Base-by-base conservation (phyloP, 1,140 invertebrate species). In the Cydia pomonella region DNA sequence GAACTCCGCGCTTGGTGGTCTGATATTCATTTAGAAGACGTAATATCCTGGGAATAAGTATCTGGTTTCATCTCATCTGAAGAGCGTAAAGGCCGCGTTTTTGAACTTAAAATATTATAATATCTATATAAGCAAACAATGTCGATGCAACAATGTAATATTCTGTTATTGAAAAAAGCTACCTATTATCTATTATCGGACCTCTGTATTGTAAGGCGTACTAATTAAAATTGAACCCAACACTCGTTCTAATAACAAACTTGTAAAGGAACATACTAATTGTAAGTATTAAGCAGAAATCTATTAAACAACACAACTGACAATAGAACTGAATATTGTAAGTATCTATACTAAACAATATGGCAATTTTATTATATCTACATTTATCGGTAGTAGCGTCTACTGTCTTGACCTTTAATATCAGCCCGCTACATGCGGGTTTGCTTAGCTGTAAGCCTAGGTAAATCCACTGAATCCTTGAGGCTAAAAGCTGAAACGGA, bases 1-100 rank as follows among this genome's bases (percentile, higher is more conserved):
- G 80, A 84, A 82, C 75, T 76, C 82, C 82, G 78, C 80, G 63
- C 75, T 81, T 74, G 86, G 87, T 88, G 88, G 87, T 88, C 87
- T 76, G 76, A 80, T 79, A 84, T 80, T 74, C 73, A 82, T 74
- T 79, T 76, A 75, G 59, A 66, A 64, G 79, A 29, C 66, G 64
- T 72, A 41, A 79, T 75, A 75, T 77, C 64, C 64, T 33, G 27
- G 64, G 64, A 69, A 69, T 33, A 69, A 69, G 64, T 69, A 69
- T 69, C 64, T 69, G 64, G 29, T 69, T 69, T 69, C 33, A 33
- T 69, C 64, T 41, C 29, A 66, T 69, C n/a, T 69, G 4, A 23
- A 59, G 18, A 10, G 53, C 21, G 53, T 59, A 59, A 59, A 59
- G 21, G 53, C 21, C 53, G 12, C 53, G 53, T 21, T 21, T 23